Percentiles rank a stretch among this genome's conserved stretches.
phyloP scores from a whole-genome alignment of 1,140 invertebrate species.

The Condylostylus longicornis region DNA sequence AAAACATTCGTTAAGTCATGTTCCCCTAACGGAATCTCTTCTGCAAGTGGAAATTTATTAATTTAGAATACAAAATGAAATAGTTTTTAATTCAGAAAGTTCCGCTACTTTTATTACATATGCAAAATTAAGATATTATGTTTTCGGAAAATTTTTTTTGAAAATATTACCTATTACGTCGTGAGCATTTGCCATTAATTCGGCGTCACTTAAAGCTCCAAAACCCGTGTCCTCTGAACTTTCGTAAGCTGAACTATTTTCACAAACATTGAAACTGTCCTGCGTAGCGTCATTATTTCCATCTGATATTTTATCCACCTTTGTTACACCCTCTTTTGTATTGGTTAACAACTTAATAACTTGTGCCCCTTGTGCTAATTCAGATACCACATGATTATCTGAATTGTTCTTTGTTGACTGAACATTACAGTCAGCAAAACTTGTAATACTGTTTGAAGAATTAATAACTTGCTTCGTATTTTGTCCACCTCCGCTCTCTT shows the following conservation, averaged over 20 bases:
- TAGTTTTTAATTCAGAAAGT: not conserved
- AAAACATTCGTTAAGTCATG: conserved; percentile 78
- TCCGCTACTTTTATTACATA: not conserved
- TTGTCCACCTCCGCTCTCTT: too few species aligned
- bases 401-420: too few species aligned
- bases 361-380: too few species aligned
- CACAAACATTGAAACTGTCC: conserved; percentile 32
- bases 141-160: not conserved
- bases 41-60: conserved; percentile 18
- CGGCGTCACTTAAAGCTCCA: conserved; percentile 38
- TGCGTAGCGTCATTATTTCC: conserved; percentile 12
- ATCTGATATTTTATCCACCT: conserved; percentile 19
- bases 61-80: conserved; percentile 5
- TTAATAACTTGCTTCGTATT: too few species aligned
- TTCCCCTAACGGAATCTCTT: conserved; percentile 41
- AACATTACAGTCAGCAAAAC: too few species aligned
- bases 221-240: conserved; percentile 41
- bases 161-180: conserved; percentile 20
- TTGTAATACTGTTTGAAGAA: too few species aligned
- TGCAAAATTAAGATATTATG: not conserved
- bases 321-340: too few species aligned
- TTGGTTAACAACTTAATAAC: too few species aligned
- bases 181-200: conserved; percentile 32
- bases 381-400: too few species aligned
- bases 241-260: conserved; percentile 41